These are phyloP conservation scores for Parotia lawesii DNA, from an alignment of 2,113 vertebrate species.

Conservation along the genomic window DNA sequence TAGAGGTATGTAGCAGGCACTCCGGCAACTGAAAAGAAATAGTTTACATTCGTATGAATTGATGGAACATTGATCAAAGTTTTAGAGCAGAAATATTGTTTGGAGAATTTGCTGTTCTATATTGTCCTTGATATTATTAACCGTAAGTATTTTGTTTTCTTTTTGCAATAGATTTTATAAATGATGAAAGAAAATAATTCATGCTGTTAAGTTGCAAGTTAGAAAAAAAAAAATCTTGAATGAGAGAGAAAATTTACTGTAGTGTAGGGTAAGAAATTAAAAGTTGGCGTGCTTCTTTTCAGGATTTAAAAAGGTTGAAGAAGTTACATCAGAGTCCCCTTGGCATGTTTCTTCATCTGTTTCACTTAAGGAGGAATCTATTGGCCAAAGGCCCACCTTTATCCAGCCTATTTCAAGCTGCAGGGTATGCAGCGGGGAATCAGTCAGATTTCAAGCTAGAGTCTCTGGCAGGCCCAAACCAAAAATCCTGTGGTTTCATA, in stretches of 20 bases:
- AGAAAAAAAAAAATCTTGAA: background rate
- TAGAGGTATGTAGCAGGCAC: background rate
- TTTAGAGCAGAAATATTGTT: background rate
- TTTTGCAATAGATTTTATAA: conserved; percentile 22
- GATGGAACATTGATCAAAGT: background rate
- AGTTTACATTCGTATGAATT: background rate
- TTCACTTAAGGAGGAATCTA: conserved; percentile 82
- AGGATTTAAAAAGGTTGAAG: conserved; percentile 82
- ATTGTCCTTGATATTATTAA: background rate
- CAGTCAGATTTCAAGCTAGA: conserved; percentile 87
- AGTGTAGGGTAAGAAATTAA: conserved; percentile 70
- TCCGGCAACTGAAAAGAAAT: background rate
- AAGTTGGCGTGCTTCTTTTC: conserved; percentile 87
- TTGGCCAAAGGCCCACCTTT: conserved; percentile 87
- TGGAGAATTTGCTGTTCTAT: background rate
- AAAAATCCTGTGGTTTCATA: conserved; percentile 89
- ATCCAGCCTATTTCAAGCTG: conserved; percentile 86
- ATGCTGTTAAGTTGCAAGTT: background rate
- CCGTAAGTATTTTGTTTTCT: background rate
- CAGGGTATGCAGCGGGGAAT: conserved; percentile 82
- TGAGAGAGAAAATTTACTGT: conserved; percentile 19
- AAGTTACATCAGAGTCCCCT: conserved; percentile 73
- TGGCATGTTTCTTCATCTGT: conserved; percentile 78
- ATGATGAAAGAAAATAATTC: background rate
- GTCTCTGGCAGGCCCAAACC: conserved; percentile 83